phyloP scores from a whole-genome alignment of 2,888 invertebrate genomes.

The Tineola bisselliella region DNA sequence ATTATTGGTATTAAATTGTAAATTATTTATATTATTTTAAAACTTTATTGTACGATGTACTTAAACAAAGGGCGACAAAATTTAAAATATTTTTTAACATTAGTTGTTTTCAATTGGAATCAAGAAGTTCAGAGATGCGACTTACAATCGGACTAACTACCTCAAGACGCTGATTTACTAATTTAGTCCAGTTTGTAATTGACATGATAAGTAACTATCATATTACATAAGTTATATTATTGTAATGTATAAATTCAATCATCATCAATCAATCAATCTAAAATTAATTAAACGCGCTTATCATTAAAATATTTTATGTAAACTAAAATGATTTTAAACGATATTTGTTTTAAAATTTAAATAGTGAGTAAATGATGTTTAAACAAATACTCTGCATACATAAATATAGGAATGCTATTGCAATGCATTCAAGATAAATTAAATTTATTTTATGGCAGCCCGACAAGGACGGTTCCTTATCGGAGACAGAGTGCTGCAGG shows the following conservation, averaged over 20 bases:
- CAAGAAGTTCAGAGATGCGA: background rate
- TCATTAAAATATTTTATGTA: too few species aligned
- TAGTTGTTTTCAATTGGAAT: background rate
- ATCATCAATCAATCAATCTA: too few species aligned
- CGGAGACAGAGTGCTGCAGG: background rate
- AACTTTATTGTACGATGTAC: too few species aligned
- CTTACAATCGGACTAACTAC: background rate
- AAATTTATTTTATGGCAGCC: background rate
- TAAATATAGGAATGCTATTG: background rate
- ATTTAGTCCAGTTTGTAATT: background rate
- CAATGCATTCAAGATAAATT: slow-evolving; percentile 2
- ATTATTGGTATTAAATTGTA: too few species aligned
- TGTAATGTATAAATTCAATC: background rate
- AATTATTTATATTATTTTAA: too few species aligned
- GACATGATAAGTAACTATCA: background rate
- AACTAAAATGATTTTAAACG: too few species aligned
- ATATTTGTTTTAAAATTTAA: too few species aligned
- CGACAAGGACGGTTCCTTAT: background rate
- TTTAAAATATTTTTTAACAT: too few species aligned
- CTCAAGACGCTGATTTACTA: background rate
- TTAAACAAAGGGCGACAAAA: too few species aligned
- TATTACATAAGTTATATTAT: background rate
- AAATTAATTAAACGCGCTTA: too few species aligned
- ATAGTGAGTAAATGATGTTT: too few species aligned
- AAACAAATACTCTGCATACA: background rate